phyloP scores from a whole-genome alignment of 2,113 vertebrate species.

The Pantherophis guttatus region DNA sequence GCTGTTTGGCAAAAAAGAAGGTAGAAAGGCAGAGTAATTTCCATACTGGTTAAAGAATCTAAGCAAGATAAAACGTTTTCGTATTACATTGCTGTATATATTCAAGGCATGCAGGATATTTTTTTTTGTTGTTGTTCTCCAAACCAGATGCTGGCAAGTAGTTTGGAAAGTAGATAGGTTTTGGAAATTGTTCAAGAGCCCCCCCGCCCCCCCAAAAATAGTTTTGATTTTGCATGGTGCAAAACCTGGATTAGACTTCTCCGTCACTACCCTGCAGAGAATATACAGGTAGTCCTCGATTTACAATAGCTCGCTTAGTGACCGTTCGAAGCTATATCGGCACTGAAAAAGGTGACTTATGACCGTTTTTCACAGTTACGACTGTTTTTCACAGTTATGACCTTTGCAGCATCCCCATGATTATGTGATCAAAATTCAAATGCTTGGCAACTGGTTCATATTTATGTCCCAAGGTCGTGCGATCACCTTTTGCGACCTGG shows the following conservation, averaged over 20 bases:
- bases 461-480: not conserved
- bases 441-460: not conserved
- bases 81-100: accelerated
- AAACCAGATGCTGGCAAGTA: not conserved
- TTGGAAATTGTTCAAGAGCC: not conserved
- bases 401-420: not conserved
- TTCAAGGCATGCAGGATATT: not conserved
- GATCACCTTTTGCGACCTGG: not conserved
- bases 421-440: not conserved
- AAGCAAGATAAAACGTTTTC: not conserved
- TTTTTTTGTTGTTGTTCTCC: not conserved
- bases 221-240: not conserved
- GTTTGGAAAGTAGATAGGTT: not conserved
- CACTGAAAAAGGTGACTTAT: not conserved
- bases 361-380: too few relatives aligned
- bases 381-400: not conserved
- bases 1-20: not conserved
- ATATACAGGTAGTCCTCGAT: not conserved
- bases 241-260: not conserved
- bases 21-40: not conserved
- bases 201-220: not conserved
- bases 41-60: not conserved
- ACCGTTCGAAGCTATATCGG: not conserved
- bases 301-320: not conserved
- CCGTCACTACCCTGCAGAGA: not conserved